Evolutionary conservation across 2,797 vertebrate species (phyloP).

Genomic region (Onychomys arenicola): DNA sequence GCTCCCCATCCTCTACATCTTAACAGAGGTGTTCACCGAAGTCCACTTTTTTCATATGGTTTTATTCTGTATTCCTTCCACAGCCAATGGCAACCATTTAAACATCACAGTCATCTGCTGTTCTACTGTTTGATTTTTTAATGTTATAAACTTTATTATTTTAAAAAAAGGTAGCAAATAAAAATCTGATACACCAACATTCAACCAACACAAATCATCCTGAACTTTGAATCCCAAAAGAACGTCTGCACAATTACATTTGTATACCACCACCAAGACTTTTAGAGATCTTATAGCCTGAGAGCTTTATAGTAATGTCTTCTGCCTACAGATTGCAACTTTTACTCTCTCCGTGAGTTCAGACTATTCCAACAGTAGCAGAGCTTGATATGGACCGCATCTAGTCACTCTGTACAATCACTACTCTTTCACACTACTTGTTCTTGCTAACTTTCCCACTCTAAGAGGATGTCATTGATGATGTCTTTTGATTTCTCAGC

Average conservation of each 20-base stretch:
- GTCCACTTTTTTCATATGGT: not conserved
- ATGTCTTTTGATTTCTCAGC: not conserved
- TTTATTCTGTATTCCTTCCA: not conserved
- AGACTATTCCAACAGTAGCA: not conserved
- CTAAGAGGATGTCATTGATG: not conserved
- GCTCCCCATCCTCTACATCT: not conserved
- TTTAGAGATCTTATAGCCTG: not conserved
- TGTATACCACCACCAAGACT: not conserved
- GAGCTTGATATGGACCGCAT: not conserved
- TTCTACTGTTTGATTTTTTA: not conserved
- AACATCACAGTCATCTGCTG: not conserved
- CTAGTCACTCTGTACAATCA: accelerated
- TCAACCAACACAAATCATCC: not conserved
- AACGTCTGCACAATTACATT: not conserved
- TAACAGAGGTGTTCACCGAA: not conserved
- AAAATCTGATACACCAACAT: not conserved
- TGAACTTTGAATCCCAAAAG: not conserved
- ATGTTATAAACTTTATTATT: not conserved
- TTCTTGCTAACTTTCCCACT: not conserved
- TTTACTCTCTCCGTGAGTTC: not conserved
- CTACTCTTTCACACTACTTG: not conserved
- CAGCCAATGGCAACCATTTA: not conserved
- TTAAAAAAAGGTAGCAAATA: not conserved
- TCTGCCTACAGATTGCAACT: not conserved
- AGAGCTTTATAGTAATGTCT: not conserved